Conservation (phyloP, 2,113 vertebrate genomes). For the Apistogramma diplotaenia region DNA sequence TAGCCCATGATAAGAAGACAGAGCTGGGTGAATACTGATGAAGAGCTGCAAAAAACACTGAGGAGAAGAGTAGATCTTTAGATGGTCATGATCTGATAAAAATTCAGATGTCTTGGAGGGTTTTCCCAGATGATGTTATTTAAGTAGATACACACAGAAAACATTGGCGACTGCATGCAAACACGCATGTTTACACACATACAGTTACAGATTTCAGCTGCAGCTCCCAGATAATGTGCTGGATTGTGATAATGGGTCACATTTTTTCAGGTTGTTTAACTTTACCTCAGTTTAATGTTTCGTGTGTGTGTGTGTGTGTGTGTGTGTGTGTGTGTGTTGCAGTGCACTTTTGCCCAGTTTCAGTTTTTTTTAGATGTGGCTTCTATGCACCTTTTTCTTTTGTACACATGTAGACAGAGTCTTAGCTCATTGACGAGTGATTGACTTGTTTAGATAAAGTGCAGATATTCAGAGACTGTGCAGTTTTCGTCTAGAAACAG, state of each 20-base stretch:
- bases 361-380: too few species aligned
- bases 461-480: neutral
- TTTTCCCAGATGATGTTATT: neutral
- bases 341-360: too few species aligned
- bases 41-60: neutral
- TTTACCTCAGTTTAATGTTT: neutral
- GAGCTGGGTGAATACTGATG: neutral
- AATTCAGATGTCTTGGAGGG: conserved; percentile 24
- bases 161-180: neutral
- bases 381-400: neutral
- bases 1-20: conserved; percentile 29
- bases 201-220: neutral
- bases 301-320: too few species aligned
- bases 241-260: neutral
- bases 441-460: neutral
- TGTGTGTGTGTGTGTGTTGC: neutral
- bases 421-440: neutral
- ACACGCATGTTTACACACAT: accelerated
- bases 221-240: neutral
- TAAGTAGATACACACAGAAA: neutral
- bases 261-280: too few species aligned
- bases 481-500: neutral
- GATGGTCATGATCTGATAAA: neutral
- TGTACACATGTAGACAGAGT: neutral
- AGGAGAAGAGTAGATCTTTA: neutral